Percentiles rank a stretch among this genome's conserved stretches.
These are phyloP conservation scores for Tangara arthus DNA, from an alignment of 2,797 vertebrate genomes.

Conservation along the genomic window DNA sequence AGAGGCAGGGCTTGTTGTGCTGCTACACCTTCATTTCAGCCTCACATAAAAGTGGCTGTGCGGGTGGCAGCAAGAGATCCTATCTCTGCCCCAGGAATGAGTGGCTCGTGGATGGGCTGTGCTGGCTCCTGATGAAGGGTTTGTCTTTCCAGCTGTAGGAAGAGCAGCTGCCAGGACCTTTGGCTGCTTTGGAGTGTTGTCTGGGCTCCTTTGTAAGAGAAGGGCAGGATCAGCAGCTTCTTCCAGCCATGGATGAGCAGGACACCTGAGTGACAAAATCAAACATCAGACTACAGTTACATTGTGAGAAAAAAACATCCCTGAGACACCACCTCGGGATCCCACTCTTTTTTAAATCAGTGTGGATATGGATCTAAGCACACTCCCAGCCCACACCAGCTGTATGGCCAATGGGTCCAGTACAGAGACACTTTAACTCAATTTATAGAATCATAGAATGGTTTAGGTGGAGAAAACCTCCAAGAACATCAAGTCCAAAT, in stretches of 20 bases:
- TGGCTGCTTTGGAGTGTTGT: background rate
- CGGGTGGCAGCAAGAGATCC: background rate
- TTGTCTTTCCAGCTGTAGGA: background rate
- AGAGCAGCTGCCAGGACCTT: background rate
- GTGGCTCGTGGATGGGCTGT: background rate
- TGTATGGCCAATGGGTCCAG: fast-evolving
- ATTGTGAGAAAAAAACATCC: background rate
- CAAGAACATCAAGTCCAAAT: background rate
- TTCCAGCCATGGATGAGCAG: background rate
- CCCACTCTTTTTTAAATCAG: background rate
- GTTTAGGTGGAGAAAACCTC: background rate
- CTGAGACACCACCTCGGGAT: too few relatives aligned
- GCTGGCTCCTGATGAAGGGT: background rate
- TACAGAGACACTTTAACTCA: background rate
- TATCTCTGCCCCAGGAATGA: background rate
- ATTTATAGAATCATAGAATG: background rate
- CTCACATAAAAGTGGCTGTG: background rate
- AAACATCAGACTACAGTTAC: background rate
- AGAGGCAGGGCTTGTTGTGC: background rate
- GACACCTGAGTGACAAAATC: background rate
- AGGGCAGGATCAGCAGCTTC: background rate
- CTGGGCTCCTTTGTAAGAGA: background rate
- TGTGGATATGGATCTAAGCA: background rate
- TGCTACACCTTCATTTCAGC: background rate
- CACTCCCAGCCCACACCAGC: too few relatives aligned